Conservation (phyloP, 1,140 invertebrate species). For the Maconellicoccus hirsutus region DNA sequence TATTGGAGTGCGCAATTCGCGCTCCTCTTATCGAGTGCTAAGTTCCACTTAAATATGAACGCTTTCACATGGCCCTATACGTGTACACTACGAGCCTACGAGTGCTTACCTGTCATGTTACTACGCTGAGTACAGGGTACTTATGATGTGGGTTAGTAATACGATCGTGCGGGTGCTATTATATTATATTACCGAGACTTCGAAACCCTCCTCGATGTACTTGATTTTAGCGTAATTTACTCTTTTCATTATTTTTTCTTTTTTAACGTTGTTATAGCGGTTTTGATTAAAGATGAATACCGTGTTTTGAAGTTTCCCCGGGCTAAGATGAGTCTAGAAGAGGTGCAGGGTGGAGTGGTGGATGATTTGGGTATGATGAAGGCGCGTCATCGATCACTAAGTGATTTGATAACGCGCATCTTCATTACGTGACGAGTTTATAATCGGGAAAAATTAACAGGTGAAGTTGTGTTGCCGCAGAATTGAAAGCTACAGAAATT, state of each 20-base stretch:
- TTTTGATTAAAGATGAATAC: neutral
- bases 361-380: too few species aligned
- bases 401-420: too few species aligned
- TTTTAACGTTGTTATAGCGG: neutral
- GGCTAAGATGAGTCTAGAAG: too few species aligned
- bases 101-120: conserved; percentile 8
- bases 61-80: neutral
- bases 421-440: too few species aligned
- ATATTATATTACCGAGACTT: neutral
- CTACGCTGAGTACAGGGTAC: neutral
- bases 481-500: too few species aligned
- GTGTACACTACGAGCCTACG: too few species aligned
- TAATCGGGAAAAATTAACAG: too few species aligned
- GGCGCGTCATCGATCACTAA: too few species aligned
- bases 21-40: neutral
- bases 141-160: conserved; percentile 9
- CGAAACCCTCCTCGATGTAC: neutral
- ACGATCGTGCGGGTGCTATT: conserved; percentile 1
- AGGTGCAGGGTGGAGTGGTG: too few species aligned
- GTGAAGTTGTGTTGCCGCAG: too few species aligned
- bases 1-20: neutral
- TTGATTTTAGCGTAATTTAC: neutral
- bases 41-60: neutral
- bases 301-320: neutral
- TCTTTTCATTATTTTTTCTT: neutral